phyloP scores from a whole-genome alignment of 1,140 invertebrate species.

The Colletes gigas region DNA sequence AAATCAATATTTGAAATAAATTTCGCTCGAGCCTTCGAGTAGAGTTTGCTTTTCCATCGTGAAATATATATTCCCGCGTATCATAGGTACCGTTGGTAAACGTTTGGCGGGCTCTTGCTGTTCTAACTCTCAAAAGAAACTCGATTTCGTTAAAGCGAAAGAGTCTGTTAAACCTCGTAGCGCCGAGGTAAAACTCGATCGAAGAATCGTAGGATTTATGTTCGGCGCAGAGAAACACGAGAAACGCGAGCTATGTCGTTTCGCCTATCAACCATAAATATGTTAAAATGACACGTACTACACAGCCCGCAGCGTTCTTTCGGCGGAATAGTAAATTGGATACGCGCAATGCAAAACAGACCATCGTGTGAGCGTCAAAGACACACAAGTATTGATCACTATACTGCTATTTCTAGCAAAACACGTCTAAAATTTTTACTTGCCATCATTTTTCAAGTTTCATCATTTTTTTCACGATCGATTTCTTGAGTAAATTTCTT shows the following conservation, averaged over 20 bases:
- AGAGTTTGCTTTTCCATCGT: neutral
- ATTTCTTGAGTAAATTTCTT: too few species aligned
- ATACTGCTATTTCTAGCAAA: too few species aligned
- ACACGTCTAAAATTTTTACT: too few species aligned
- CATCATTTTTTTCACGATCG: too few species aligned
- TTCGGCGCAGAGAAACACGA: neutral
- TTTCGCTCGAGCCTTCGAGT: neutral
- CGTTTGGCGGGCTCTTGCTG: neutral
- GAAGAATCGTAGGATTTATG: neutral
- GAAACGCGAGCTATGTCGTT: conserved; percentile 15
- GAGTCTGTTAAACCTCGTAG: neutral
- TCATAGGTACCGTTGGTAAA: neutral
- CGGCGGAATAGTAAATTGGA: neutral
- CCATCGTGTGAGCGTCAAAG: conserved; percentile 9
- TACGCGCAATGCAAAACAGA: neutral
- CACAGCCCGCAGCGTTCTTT: neutral
- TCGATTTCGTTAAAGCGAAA: too few species aligned
- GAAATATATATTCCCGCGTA: neutral
- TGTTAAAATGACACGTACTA: conserved; percentile 10
- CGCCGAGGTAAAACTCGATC: neutral
- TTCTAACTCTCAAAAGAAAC: neutral
- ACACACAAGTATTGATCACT: neutral
- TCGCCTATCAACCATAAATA: conserved; percentile 38
- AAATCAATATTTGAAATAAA: too few species aligned
- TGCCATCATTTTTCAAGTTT: too few species aligned